Base-by-base conservation (phyloP, 2,113 vertebrate species). In the Cyrtonyx montezumae region DNA sequence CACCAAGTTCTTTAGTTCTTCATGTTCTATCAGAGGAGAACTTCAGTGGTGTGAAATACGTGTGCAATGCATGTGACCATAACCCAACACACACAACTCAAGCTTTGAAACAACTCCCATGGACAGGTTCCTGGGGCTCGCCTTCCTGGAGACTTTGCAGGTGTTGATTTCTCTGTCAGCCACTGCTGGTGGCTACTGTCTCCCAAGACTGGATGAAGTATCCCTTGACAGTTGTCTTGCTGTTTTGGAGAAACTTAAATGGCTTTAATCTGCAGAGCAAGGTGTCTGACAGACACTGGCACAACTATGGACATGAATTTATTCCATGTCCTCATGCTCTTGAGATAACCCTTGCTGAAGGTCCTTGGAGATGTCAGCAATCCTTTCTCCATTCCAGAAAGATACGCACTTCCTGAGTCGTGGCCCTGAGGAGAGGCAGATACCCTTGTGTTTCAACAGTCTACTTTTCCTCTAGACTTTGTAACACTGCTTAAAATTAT, bases 381-480 rank as follows among this genome's bases (percentile, higher is more conserved):
- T n/a, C 10, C 36, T 53, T 5, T 22, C 23, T 65, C 61, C 59
- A 49, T 77, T 58, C 17, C 71, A 69, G 66, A 76, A 91, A 66
- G 48, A 37, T 30, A 46, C 59, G 45, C 34, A 34, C 13, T 32
- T 70, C 62, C 23, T 0, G 2, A 53, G 36, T 66, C 26, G 18
- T 40, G 23, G 14, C 14, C 37, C 55, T 0, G 6, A 48, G 53
- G 25, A 74, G 53, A 45, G 66, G 67, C 63, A 58, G 79, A 71
- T 94, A 83, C 49, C 84, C 56, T 46, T 13, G 40, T 40, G 26
- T 45, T 83, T 76, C 53, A 84, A 62, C 40, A 83, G 46, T 34
- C 71, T 89, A 67, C 55, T 87, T 83, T 73, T 78, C 53, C 71
- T 88, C 59, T 43, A 78, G 55, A 63, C 70, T 71, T 88, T 42